Evolutionary conservation across 2,797 vertebrate genomes (phyloP).

Genomic region (Poeciliopsis gracilis): DNA sequence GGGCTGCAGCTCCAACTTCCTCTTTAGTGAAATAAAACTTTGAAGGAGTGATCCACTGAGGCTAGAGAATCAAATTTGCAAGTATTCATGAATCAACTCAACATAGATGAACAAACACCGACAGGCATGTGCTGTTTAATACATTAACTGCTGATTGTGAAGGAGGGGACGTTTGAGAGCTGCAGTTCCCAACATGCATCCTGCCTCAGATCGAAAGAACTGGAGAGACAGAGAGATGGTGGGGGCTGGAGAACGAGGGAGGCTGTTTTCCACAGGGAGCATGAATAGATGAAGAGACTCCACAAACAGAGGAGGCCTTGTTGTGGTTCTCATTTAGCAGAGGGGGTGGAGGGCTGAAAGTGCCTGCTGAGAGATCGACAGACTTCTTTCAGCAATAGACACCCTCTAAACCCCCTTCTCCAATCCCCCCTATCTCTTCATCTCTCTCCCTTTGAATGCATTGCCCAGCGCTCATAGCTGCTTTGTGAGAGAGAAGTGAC

Average conservation of each 20-base stretch:
- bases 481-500: slow-evolving; percentile 57
- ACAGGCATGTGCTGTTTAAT: slow-evolving; percentile 53
- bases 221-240: slow-evolving; percentile 55
- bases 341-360: slow-evolving; percentile 63
- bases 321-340: slow-evolving; percentile 78
- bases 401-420: slow-evolving; percentile 38
- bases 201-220: slow-evolving; percentile 68
- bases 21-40: slow-evolving; percentile 22
- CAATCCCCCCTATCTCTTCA: slow-evolving; percentile 46
- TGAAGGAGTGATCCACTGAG: slow-evolving; percentile 13
- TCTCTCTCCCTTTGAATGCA: slow-evolving; percentile 52
- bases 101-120: slow-evolving; percentile 47
- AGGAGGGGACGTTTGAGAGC: slow-evolving; percentile 68
- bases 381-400: slow-evolving; percentile 81
- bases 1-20: slow-evolving; percentile 39
- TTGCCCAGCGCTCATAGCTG: slow-evolving; percentile 46
- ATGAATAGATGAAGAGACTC: slow-evolving; percentile 79
- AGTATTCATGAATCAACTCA: slow-evolving; percentile 55
- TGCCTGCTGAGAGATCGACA: slow-evolving; percentile 84
- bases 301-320: slow-evolving; percentile 84
- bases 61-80: slow-evolving; percentile 26
- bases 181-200: slow-evolving; percentile 68
- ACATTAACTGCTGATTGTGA: slow-evolving; percentile 59
- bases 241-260: slow-evolving; percentile 55
- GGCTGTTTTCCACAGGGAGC: slow-evolving; percentile 73